Evolutionary conservation across 2,888 invertebrate species (phyloP), one percentile per base, ranked within the genome.

Genomic region (Choreutis nemorana): DNA sequence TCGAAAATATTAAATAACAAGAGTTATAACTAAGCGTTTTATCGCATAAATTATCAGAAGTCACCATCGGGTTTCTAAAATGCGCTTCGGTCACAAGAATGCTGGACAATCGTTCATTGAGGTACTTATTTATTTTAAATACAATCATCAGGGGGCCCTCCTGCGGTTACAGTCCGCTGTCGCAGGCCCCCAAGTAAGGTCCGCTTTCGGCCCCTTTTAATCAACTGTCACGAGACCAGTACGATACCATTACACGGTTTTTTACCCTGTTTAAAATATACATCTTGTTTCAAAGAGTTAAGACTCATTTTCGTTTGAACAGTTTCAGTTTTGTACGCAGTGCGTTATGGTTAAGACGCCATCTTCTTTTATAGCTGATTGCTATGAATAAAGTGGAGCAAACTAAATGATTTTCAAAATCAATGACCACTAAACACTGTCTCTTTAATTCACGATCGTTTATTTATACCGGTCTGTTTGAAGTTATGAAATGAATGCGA

Each of bases 61-160:
- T 45, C 52, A 55, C 55, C 55, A 56, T 50, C 55, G 46, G 44
- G 42, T 46, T 42, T 45, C 53, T 63, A 60, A 70, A 68, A 70
- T 61, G 50, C 65, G 66, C 56, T 49, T 44, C 44, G 39, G 37
- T 41, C 45, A 44, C 44, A 59, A 48, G 57, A 50, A 55, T 54
- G 57, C 57, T 65, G 65, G 64, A 78, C 77, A 78, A 75, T 77
- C 77, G 75, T 75, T 75, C 77, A 77, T 71, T 73, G 75, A 71
- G 68, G 77, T 66, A 77, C 77, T 77, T 78, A 78, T 77, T 77
- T 78, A 77, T 78, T 73, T 77, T 75, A 75, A 77, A 78, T 75
- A 75, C 73, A 75, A 77, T 77, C 77, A 73, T 78, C 78, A 77
- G 72, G 68, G 68, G 58, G 62, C 48, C 73, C 63, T 59, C 68